Evolutionary conservation across 2,888 invertebrate genomes (phyloP), one percentile per base, ranked within the genome.

Genomic region (Drosophila picticornis): DNA sequence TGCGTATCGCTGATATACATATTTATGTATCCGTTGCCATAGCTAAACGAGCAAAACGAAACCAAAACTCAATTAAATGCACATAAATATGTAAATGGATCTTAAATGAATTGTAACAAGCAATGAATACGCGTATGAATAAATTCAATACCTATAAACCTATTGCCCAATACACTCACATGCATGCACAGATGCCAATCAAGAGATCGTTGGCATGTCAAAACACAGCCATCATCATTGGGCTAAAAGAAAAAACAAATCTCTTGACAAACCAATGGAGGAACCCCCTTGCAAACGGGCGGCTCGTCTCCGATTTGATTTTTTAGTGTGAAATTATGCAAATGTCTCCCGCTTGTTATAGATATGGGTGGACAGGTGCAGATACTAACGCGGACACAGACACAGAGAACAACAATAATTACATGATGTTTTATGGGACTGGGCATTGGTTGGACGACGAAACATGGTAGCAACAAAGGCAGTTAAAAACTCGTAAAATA

Each of bases 91-190:
- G 84, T 77, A 87, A 88, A 87, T 86, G 72, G 70, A 72, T 64
- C 60, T 72, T 88, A 87, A 87, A 90, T 90, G 90, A 88, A 88
- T 86, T 90, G 84, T 84, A 84, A 84, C 82, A 81, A 88, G 86
- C 84, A 75, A 77, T 84, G 84, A 82, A 78, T 79, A 72, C 29
- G n/a, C 56, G 40, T 4, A 40, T 80, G 72, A 81, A 75, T 81
- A 56, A 57, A 72, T 68, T 65, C 55, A 46, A 74, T 69, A 57
- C 62, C 61, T 62, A 70, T 75, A 66, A 63, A 52, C 55, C 50
- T 64, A 68, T 81, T 77, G 55, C 72, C 63, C 65, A 88, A 90
- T 50, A 73, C 27, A 80, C 66, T 57, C 32, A 48, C 65, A 64
- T 43, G 64, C 50, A 51, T 59, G 56, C 72, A 80, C 75, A 77